A percentile compares a stretch with the other conserved stretches of the same genome.
Evolutionary conservation across 2,797 vertebrate genomes (phyloP).

Genomic region (Aeoliscus strigatus): DNA sequence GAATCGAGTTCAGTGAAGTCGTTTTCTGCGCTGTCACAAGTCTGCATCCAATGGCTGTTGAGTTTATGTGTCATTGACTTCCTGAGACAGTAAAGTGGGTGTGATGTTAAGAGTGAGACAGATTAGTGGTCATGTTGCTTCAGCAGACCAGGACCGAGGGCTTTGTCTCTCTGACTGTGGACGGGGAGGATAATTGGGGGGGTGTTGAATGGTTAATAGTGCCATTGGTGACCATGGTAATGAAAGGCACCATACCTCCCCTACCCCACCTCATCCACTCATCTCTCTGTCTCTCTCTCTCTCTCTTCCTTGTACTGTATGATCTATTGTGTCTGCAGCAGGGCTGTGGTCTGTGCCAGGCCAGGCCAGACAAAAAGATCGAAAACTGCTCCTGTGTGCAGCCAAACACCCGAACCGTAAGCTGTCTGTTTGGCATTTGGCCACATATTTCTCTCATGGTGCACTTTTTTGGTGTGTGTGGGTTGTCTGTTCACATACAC

Average conservation of each 20-base stretch:
- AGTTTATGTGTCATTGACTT: no score
- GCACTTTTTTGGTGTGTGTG: slow-evolving; percentile 21
- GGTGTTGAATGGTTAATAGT: slow-evolving; percentile 79
- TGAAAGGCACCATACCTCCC: slow-evolving; percentile 69
- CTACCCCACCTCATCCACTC: slow-evolving; percentile 49
- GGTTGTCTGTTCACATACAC: slow-evolving; percentile 27
- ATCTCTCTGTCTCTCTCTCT: slow-evolving; percentile 25
- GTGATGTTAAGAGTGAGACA: slow-evolving; percentile 67
- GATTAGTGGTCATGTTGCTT: slow-evolving; percentile 74
- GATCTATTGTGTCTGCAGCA: slow-evolving; percentile 77
- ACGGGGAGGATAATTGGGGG: slow-evolving; percentile 72
- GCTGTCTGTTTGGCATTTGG: slow-evolving; percentile 70
- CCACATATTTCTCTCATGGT: slow-evolving; percentile 55
- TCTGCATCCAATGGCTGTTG: no score
- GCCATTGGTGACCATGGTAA: slow-evolving; percentile 81
- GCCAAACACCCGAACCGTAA: slow-evolving; percentile 69
- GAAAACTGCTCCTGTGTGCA: slow-evolving; percentile 69
- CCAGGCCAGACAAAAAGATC: slow-evolving; percentile 73
- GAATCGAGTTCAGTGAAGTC: no score
- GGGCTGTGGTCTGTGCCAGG: slow-evolving; percentile 67
- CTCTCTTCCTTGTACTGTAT: slow-evolving; percentile 49
- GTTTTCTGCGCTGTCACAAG: no score
- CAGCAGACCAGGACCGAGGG: slow-evolving; percentile 67
- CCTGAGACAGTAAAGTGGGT: no score
- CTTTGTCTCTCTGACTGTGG: slow-evolving; percentile 72